These are phyloP conservation scores for Microtus montanus DNA, from an alignment of 2,113 vertebrate species.

Conservation along the genomic window DNA sequence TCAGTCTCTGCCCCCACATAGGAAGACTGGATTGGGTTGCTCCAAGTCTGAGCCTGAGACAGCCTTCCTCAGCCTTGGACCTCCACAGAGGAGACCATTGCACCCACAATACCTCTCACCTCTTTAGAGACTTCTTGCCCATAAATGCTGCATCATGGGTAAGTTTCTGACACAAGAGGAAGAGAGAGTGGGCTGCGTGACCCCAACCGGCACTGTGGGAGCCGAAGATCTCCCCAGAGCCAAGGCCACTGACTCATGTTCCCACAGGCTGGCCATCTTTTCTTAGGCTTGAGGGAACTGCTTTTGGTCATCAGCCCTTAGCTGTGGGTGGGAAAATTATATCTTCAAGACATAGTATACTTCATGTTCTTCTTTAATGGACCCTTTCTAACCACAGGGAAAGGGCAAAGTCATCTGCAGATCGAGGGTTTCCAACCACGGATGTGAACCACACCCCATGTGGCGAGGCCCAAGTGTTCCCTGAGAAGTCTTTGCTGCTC, in stretches of 20 bases:
- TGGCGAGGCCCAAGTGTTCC: background rate
- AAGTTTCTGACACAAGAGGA: background rate
- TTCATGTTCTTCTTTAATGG: background rate
- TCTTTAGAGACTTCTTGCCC: background rate
- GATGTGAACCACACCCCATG: background rate
- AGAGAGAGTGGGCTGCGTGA: background rate
- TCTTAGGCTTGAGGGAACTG: background rate
- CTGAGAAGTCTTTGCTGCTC: background rate
- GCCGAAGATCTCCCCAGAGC: background rate
- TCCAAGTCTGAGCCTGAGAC: too few species aligned
- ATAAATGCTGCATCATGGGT: background rate
- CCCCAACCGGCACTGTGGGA: background rate
- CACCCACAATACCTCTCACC: fast-evolving
- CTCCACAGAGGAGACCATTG: background rate
- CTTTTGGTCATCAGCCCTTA: background rate
- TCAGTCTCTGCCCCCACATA: background rate
- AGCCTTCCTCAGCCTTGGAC: fast-evolving
- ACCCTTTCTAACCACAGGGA: background rate
- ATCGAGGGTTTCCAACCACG: background rate
- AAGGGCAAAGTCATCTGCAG: background rate
- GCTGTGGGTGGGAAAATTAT: slow-evolving; percentile 28
- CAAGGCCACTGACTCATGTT: background rate
- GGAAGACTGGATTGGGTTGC: fast-evolving
- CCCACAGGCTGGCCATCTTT: background rate
- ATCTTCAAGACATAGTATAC: background rate